Evolutionary conservation across 2,113 vertebrate genomes (phyloP), one percentile per base, ranked within the genome.

Genomic region (Anthoscopus minutus): DNA sequence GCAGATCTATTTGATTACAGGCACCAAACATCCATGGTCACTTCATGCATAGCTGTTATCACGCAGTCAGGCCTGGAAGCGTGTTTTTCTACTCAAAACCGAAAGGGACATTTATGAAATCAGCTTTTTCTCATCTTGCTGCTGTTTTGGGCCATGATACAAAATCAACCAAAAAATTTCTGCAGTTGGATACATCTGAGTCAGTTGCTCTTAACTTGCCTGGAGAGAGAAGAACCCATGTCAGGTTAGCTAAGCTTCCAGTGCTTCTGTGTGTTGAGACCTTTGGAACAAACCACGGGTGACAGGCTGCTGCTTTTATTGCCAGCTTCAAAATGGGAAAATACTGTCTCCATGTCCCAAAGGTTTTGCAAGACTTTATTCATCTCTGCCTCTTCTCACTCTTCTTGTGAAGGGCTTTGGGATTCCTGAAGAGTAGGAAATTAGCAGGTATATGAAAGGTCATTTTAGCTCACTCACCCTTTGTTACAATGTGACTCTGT

Each of bases 291-390:
- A 91, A 81, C 23, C 21, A 18, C 6, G n/a, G 66, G 37, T 89
- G 89, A 92, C 62, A 87, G 42, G 54, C 42, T 85, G 42, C 50
- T 85, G 57, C 48, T 89, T 92, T 95, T 91, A 89, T 69, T 88
- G 80, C 54, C 42, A 53, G 42, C 54, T 94, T 93, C 85, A 47
- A 86, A 94, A 94, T 60, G 53, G 73, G 66, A 87, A 94, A 95
- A 89, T 16, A 70, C 22, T 72, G 69, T 73, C 85, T 93, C 45
- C 56, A 66, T 70, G 24, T 95, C 81, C 66, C 86, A 81, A 78
- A 91, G 91, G 35, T 81, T 76, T 70, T 72, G 21, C 60, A 85
- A 94, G 60, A 77, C 86, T 93, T 91, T 91, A 89, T 77, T 87
- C 25, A 50, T 58, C 22, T 35, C 54, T 66, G 95, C 27, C 35